Conservation (phyloP, 1,140 invertebrate species). For the Dendrolimus kikuchii region DNA sequence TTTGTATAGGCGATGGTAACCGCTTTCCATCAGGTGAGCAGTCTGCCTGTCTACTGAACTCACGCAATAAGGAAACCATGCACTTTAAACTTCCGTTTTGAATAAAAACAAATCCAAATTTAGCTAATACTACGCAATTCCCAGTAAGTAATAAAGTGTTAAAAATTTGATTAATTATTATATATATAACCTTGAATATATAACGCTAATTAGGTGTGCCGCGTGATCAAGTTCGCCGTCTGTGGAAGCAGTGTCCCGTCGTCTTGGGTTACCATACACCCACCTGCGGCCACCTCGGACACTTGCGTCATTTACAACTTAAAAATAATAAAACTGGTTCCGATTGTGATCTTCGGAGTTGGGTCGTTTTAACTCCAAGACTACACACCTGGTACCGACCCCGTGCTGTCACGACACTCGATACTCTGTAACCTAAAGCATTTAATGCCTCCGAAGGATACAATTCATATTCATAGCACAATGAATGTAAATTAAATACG, state of each 20-base stretch:
- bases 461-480: conserved; percentile 23
- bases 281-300: conserved; percentile 51
- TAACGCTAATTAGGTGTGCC: background rate
- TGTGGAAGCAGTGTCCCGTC: background rate
- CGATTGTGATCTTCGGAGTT: conserved; percentile 66
- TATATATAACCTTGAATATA: no score
- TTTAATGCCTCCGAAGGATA: conserved; percentile 23
- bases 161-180: no score
- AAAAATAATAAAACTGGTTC: conserved; percentile 70
- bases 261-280: conserved; percentile 37
- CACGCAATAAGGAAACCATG: no score
- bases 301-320: conserved; percentile 70
- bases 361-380: conserved; percentile 57
- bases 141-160: no score
- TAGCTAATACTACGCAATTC: no score
- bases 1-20: no score
- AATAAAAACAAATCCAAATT: no score
- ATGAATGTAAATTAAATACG: conserved; percentile 16
- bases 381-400: conserved; percentile 59
- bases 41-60: no score
- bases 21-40: no score
- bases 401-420: conserved; percentile 55
- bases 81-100: no score
- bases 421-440: conserved; percentile 37
- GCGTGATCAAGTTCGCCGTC: background rate